Percentiles rank a stretch among this genome's conserved stretches.
These are phyloP conservation scores for Myopa tessellatipennis DNA, from an alignment of 2,888 invertebrate genomes.

Conservation along the genomic window DNA sequence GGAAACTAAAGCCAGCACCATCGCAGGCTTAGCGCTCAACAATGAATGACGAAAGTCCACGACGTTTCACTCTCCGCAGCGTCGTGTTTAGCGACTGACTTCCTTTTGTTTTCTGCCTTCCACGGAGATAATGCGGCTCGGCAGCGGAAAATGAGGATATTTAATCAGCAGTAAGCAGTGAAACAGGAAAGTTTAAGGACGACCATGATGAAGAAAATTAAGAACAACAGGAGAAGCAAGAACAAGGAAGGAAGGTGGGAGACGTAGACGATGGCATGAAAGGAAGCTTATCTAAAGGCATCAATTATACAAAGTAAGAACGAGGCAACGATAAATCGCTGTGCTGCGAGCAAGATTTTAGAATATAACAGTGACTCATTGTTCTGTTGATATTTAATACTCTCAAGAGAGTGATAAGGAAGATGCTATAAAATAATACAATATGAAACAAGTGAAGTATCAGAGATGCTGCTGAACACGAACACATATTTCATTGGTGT, in stretches of 20 bases:
- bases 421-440: too few relatives aligned
- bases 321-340: constrained; percentile 20
- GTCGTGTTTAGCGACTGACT: constrained; percentile 28
- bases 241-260: neutral
- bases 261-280: constrained; percentile 13
- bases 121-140: constrained; percentile 17
- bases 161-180: constrained; percentile 24
- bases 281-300: constrained; percentile 28
- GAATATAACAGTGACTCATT: neutral
- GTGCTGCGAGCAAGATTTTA: neutral
- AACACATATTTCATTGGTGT: too few relatives aligned
- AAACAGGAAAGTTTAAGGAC: neutral
- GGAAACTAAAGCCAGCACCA: constrained; percentile 19
- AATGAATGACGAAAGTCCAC: constrained; percentile 10
- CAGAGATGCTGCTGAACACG: too few relatives aligned
- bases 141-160: constrained; percentile 33
- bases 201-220: neutral
- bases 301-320: constrained; percentile 25
- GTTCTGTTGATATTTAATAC: neutral
- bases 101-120: constrained; percentile 15
- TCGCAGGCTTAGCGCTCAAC: constrained; percentile 3
- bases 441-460: too few relatives aligned
- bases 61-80: neutral
- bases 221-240: neutral
- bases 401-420: neutral